Conservation (phyloP, 2,797 vertebrate genomes). For the Simalia tracyae region DNA sequence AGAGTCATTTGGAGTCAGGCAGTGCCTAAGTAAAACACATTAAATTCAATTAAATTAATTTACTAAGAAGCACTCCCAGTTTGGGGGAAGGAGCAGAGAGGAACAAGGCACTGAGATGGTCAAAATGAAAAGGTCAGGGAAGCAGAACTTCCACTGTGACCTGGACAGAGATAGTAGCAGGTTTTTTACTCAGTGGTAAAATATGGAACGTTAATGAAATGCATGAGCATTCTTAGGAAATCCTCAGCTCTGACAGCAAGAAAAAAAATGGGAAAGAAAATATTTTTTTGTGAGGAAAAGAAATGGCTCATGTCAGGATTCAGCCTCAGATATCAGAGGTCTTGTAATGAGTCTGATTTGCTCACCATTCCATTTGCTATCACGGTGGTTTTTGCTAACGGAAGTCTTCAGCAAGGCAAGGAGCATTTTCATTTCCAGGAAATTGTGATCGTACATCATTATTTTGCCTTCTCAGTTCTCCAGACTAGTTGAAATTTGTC, state of each 20-base stretch:
- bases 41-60: no score
- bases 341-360: conserved; percentile 3
- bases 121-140: background rate
- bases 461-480: conserved; percentile 30
- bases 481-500: background rate
- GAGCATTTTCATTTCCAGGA: conserved; percentile 9
- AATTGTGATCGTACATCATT: conserved; percentile 6
- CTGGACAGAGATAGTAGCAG: background rate
- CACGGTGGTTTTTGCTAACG: background rate
- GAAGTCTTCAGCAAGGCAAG: background rate
- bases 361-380: background rate
- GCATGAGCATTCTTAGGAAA: background rate
- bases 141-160: background rate
- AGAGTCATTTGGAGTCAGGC: no score
- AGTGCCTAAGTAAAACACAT: no score
- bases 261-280: background rate
- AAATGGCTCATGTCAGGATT: background rate
- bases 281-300: background rate
- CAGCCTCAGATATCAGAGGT: conserved; percentile 6
- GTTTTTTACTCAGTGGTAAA: background rate
- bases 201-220: background rate
- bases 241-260: background rate
- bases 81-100: no score
- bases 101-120: background rate
- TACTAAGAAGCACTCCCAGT: no score